These are phyloP conservation scores for Philaethria dido DNA, from an alignment of 2,888 invertebrate species.

Conservation along the genomic window DNA sequence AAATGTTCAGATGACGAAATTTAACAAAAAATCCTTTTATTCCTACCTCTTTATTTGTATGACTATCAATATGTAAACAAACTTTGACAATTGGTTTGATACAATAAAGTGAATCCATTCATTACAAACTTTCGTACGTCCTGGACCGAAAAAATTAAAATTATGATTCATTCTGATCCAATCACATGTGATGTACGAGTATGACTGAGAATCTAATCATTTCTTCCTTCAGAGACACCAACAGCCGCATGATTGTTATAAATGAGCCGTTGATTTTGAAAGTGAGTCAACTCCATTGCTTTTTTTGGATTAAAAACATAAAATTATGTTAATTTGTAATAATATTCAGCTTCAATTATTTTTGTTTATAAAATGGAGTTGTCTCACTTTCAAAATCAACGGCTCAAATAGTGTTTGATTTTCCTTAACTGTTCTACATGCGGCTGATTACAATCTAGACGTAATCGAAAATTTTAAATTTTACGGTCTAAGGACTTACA, in stretches of 20 bases:
- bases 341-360: too few relatives aligned
- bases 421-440: background rate
- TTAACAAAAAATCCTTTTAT: background rate
- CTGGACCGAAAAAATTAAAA: conserved; percentile 11
- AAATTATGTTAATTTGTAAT: too few relatives aligned
- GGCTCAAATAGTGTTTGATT: background rate
- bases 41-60: background rate
- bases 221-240: background rate
- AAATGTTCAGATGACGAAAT: background rate
- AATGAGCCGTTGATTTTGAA: too few relatives aligned
- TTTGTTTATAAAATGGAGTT: too few relatives aligned
- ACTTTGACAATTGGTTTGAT: background rate
- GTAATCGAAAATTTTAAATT: background rate
- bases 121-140: conserved; percentile 1
- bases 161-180: too few relatives aligned
- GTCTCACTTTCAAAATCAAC: too few relatives aligned
- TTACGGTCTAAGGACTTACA: conserved; percentile 11
- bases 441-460: background rate
- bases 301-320: too few relatives aligned
- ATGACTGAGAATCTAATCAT: background rate
- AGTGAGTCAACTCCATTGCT: too few relatives aligned
- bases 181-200: too few relatives aligned
- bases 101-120: conserved; percentile 2
- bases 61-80: background rate
- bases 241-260: too few relatives aligned